Percentiles rank a stretch among this genome's conserved stretches.
Evolutionary conservation across 1,140 invertebrate species (phyloP).

Genomic region (Sitobion miscanthi): DNA sequence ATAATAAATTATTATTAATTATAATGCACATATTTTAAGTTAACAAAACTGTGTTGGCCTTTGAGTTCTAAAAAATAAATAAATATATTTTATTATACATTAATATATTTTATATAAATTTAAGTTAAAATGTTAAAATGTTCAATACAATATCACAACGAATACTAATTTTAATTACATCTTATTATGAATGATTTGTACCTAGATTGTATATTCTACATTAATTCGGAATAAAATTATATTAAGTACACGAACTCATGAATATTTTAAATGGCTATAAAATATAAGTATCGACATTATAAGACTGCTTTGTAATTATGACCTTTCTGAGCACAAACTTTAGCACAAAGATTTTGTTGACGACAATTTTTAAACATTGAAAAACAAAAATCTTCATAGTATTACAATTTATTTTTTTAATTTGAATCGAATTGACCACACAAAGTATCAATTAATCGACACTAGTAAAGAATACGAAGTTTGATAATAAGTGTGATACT

Average conservation of each 20-base stretch:
- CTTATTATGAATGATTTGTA: background rate
- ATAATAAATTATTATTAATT: no score
- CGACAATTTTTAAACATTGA: no score
- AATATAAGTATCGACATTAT: background rate
- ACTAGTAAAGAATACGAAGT: background rate
- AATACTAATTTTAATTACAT: background rate
- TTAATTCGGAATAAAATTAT: background rate
- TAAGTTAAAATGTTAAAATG: no score
- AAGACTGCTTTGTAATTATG: background rate
- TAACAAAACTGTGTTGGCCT: no score
- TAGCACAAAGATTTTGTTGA: background rate
- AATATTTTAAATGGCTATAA: background rate
- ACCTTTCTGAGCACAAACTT: background rate
- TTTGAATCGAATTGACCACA: background rate
- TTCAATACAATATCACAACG: no score
- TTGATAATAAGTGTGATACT: background rate
- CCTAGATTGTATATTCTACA: background rate
- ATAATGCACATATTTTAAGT: no score
- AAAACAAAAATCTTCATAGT: background rate
- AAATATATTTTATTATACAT: no score
- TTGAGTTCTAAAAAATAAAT: no score
- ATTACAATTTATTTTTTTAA: background rate
- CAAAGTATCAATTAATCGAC: background rate
- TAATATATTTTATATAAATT: no score
- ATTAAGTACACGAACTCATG: background rate